phyloP scores from a whole-genome alignment of 2,888 invertebrate species.

The Acanthosoma haemorrhoidale region DNA sequence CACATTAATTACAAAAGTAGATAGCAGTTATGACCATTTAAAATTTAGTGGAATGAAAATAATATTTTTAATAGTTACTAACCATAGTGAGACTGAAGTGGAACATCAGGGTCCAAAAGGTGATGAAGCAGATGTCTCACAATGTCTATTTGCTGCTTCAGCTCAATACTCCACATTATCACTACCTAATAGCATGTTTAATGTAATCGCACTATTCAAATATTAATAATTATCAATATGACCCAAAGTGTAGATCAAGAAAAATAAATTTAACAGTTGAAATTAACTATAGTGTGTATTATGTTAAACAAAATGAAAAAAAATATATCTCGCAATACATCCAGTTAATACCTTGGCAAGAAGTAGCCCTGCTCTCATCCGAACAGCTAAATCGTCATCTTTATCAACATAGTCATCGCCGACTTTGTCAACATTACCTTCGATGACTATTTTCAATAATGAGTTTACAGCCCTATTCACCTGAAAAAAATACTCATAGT shows the following conservation, averaged over 20 bases:
- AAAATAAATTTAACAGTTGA: not conserved
- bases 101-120: slow-evolving; percentile 36
- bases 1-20: not conserved
- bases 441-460: slow-evolving; percentile 39
- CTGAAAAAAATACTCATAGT: slow-evolving; percentile 18
- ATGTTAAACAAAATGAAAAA: not conserved
- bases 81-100: slow-evolving; percentile 40
- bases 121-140: slow-evolving; percentile 38
- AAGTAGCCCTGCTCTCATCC: slow-evolving; percentile 36
- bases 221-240: too few species aligned
- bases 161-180: slow-evolving; percentile 39
- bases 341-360: slow-evolving; percentile 36
- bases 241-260: not conserved
- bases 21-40: not conserved
- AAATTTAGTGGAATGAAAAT: too few species aligned
- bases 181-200: slow-evolving; percentile 22
- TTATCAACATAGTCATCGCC: slow-evolving; percentile 21
- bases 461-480: slow-evolving; percentile 39
- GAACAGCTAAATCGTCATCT: slow-evolving; percentile 37
- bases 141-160: slow-evolving; percentile 39
- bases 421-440: slow-evolving; percentile 36
- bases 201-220: not conserved
- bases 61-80: not conserved
- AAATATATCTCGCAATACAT: too few species aligned
- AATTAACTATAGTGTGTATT: not conserved